Base-by-base conservation (phyloP, 2,113 vertebrate genomes). In the Xiphorhynchus elegans region DNA sequence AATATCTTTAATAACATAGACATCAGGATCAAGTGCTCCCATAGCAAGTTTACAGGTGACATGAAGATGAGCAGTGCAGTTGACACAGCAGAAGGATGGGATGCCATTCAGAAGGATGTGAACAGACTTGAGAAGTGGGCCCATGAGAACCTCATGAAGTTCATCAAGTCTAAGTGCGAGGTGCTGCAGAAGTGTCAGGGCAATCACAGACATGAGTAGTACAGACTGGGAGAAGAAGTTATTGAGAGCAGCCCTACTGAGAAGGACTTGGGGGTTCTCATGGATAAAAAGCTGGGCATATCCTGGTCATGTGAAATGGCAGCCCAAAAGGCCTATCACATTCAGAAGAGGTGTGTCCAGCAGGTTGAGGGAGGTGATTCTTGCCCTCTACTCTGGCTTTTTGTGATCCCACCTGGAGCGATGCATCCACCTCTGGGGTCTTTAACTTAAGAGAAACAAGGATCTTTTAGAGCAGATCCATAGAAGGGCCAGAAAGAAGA, bases 91-190 rank as follows among this genome's bases (percentile, higher is more conserved):
- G 31, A 76, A 25, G 18, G 26, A 13, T 39, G 23, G 15, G 18
- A 33, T 15, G 17, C 1, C 10, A 17, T 39, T 10, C 23, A 59
- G 33, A 24, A 0, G 0, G 37, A 19, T 8, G 10, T 44, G 50
- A 33, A 59, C 15, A 59, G 15, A 46, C 47, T 37, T 50, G 17
- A 50, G 14, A 80, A 66, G 23, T 28, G 31, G 33, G 44, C 15
- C 31, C 0, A 1, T 11, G 58, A 50, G 31, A 64, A 67, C 15
- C 4, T 67, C 15, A 20, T 40, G 7, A 74, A 46, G 28, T 39
- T 74, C 46, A n/a, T 10, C 13, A 66, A 66, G 10, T 14, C 16
- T 29, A 60, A 49, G 42, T 66, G 40, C 29, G 46, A 49, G 13
- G 17, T n/a, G 4, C 52, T 19, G 4, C 4, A 29, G 1, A 5